Evolutionary conservation across 2,888 invertebrate species (phyloP), one percentile per base, ranked within the genome.

Genomic region (Odontothrips loti): DNA sequence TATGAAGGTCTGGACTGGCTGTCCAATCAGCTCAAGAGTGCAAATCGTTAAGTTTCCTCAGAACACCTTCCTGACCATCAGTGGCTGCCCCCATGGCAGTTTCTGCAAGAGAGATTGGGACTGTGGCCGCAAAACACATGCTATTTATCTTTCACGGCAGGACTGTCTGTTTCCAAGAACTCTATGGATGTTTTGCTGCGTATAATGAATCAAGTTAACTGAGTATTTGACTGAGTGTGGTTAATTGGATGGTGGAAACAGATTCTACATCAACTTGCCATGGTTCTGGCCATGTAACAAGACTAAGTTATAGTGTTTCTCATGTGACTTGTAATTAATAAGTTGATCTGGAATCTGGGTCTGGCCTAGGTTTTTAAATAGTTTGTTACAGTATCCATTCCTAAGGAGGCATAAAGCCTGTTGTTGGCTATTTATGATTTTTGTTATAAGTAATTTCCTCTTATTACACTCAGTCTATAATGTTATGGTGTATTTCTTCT

Each of bases 1-100:
- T 99, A 99, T 89, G 99, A 99, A 90, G 99, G 99, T 85, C 94
- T 99, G 86, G 99, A 99, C 91, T 99, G 99, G 99, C 95, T 99
- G 88, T 98, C 98, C 90, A 98, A 97, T 91, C 97, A 98, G 91
- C 93, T 99, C 88, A 99, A 99, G 92, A 98, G 97, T 90, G 96
- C 96, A 90, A 96, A 96, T 91, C 96, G 96, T 92, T 96, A 96
- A 93, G 83, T 82, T 75, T 75, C 68, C 23, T 75, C 68, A 75
- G 27, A 23, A 23, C 68, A 75, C 68, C 68, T 27, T 75, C 68
- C 68, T 75, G 68, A 75, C 68, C 68, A 75, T 75, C 68, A 75
- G 68, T 75, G 68, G 68, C 68, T 75, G 68, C 68, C 68, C 58
- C 12, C 27, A 9, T 75, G 68, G 68, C 68, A 75, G 68, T 75